phyloP scores from a whole-genome alignment of 2,797 vertebrate species.

The Tapirus indicus region DNA sequence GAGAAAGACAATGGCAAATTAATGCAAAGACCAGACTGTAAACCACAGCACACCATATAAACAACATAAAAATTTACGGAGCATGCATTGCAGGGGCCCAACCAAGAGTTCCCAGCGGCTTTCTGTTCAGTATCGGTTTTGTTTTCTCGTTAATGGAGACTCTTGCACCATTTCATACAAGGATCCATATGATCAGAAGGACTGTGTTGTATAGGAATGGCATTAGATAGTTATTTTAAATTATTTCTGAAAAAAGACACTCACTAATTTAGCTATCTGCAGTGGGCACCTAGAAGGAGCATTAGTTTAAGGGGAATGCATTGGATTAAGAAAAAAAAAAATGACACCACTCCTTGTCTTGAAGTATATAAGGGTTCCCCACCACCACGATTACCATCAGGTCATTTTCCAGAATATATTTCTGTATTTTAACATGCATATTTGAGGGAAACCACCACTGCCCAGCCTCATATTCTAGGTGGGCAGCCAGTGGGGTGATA shows the following conservation, averaged over 20 bases:
- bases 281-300: not conserved
- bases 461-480: not conserved
- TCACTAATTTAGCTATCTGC: not conserved
- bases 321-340: not conserved
- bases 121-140: slow-evolving; percentile 24
- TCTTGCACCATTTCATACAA: slow-evolving; percentile 52
- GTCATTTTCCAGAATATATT: not conserved
- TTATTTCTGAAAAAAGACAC: slow-evolving; percentile 47
- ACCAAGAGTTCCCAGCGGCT: slow-evolving; percentile 58
- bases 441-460: not conserved
- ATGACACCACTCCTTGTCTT: not conserved
- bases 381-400: not conserved
- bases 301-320: not conserved
- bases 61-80: slow-evolving; percentile 78
- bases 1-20: slow-evolving; percentile 77
- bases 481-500: not conserved
- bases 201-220: not conserved
- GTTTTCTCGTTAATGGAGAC: slow-evolving; percentile 56
- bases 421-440: not conserved
- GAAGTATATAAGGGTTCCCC: not conserved
- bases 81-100: slow-evolving; percentile 48
- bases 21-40: slow-evolving; percentile 75
- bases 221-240: slow-evolving; percentile 30
- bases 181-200: slow-evolving; percentile 1
- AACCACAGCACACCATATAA: slow-evolving; percentile 64